Conservation (phyloP, 1,140 invertebrate species). For the Helicoverpa armigera region DNA sequence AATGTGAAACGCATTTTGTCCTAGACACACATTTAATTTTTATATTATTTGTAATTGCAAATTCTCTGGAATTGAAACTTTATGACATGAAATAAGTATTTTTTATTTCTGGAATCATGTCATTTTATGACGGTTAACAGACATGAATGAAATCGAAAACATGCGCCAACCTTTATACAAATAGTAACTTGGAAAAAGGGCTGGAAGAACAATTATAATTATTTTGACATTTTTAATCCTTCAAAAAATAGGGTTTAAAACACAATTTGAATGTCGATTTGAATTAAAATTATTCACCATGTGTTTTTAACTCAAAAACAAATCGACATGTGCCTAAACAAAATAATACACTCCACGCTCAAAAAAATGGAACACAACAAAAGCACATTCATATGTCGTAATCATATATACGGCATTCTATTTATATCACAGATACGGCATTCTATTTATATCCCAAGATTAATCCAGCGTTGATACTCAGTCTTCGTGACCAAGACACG, state of each 20-base stretch:
- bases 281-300: too few species aligned
- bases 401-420: constrained; percentile 21
- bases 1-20: neutral
- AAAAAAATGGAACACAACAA: neutral
- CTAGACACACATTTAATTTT: neutral
- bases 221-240: too few species aligned
- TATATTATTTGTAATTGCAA: neutral
- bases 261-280: too few species aligned
- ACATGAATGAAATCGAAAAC: too few species aligned
- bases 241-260: too few species aligned
- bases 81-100: too few species aligned
- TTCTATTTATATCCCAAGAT: constrained; percentile 29
- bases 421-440: constrained; percentile 26
- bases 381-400: constrained; percentile 20
- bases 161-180: too few species aligned
- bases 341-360: neutral
- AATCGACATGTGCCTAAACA: neutral
- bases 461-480: constrained; percentile 20
- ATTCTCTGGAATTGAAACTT: neutral
- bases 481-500: constrained; percentile 5
- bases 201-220: too few species aligned
- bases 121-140: too few species aligned
- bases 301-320: neutral
- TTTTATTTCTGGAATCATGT: too few species aligned
- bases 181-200: too few species aligned